Evolutionary conservation across 2,797 vertebrate genomes (phyloP).

Genomic region (Carduelis carduelis): DNA sequence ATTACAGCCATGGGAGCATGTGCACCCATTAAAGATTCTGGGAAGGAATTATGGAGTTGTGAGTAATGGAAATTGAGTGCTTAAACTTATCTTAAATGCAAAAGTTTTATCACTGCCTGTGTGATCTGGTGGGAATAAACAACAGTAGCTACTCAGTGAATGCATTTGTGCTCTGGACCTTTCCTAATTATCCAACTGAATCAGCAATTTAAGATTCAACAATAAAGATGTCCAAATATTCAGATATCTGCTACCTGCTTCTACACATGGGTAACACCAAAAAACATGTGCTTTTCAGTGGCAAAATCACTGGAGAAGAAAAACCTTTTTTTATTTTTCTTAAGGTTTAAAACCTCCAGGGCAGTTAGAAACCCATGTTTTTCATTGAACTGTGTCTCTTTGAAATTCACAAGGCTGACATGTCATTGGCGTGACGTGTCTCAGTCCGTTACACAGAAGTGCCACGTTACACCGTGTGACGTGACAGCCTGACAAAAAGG

Average conservation of each 20-base stretch:
- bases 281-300: slow-evolving; percentile 43
- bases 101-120: not conserved
- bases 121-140: not conserved
- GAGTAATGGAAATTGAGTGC: not conserved
- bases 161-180: not conserved
- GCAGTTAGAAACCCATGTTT: slow-evolving; percentile 77
- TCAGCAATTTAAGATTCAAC: not conserved
- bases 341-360: slow-evolving; percentile 72
- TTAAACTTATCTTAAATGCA: not conserved
- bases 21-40: not conserved
- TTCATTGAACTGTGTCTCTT: slow-evolving; percentile 77
- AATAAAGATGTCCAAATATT: slow-evolving; percentile 60
- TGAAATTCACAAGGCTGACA: slow-evolving; percentile 75
- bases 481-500: slow-evolving; percentile 76
- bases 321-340: slow-evolving; percentile 59
- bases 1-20: not conserved
- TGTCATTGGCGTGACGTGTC: slow-evolving; percentile 76
- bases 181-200: slow-evolving; percentile 39
- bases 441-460: slow-evolving; percentile 76
- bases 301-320: slow-evolving; percentile 62
- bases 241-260: slow-evolving; percentile 32
- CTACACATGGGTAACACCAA: slow-evolving; percentile 1
- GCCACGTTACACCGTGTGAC: slow-evolving; percentile 74
- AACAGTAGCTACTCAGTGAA: not conserved
- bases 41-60: not conserved